Conservation (phyloP, 2,797 vertebrate genomes). For the Gallinago nigripennis region DNA sequence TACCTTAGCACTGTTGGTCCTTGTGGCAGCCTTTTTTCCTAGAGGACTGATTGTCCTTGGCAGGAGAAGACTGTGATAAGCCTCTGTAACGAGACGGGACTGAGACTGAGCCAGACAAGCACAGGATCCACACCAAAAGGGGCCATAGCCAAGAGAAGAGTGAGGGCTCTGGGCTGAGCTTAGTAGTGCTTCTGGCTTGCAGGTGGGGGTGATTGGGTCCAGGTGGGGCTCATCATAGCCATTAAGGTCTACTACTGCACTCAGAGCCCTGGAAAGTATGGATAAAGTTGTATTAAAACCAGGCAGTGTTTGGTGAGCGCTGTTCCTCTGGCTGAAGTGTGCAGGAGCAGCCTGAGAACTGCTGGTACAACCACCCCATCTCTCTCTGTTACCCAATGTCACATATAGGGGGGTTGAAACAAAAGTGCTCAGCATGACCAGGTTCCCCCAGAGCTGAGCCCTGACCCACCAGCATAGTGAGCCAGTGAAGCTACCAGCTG, state of each 20-base stretch:
- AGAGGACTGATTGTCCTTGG: not conserved
- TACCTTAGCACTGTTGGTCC: not conserved
- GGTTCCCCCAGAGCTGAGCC: not conserved
- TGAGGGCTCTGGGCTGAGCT: not conserved
- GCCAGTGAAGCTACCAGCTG: not conserved
- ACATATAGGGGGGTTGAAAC: not conserved
- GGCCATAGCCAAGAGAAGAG: not conserved
- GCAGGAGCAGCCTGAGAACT: not conserved
- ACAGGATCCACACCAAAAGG: not conserved
- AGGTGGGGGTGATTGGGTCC: not conserved
- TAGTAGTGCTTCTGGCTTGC: not conserved
- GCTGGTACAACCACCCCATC: accelerated
- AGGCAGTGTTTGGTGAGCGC: not conserved
- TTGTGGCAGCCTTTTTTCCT: not conserved
- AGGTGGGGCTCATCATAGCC: not conserved
- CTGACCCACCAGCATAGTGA: not conserved
- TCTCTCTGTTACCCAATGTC: not conserved
- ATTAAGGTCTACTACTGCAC: not conserved
- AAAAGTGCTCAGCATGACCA: not conserved
- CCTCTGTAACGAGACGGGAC: not conserved
- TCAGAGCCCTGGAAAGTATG: not conserved
- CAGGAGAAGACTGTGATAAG: not conserved
- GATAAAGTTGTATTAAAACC: not conserved
- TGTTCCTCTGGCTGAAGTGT: not conserved
- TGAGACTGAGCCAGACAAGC: not conserved